These are phyloP conservation scores for Menura novaehollandiae DNA, from an alignment of 2,113 vertebrate species.

Conservation along the genomic window DNA sequence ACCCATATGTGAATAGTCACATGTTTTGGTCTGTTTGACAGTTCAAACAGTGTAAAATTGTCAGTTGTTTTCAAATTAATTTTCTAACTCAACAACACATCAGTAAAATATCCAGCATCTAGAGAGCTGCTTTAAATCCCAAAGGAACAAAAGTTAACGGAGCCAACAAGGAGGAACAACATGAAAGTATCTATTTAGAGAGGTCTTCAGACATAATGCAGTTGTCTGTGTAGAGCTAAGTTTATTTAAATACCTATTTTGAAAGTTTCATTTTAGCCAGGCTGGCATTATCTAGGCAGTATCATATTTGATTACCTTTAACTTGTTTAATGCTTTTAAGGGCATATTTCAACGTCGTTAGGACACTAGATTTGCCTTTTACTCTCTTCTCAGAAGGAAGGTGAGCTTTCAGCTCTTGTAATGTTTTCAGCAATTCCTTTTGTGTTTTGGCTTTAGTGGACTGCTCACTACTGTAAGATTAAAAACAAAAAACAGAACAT, in stretches of 20 bases:
- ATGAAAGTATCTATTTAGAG: background rate
- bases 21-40: background rate
- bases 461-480: conserved; percentile 82
- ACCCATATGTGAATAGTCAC: rapidly evolving
- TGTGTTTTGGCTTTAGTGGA: conserved; percentile 89
- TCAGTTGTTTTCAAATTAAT: background rate
- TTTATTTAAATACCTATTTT: background rate
- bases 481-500: background rate
- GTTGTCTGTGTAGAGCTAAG: background rate
- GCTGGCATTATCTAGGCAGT: background rate
- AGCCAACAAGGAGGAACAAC: background rate
- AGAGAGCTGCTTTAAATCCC: background rate
- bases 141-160: background rate
- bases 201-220: background rate
- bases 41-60: background rate
- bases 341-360: conserved; percentile 87
- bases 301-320: conserved; percentile 78
- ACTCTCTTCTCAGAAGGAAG: conserved; percentile 86
- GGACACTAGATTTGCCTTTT: conserved; percentile 84
- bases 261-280: background rate
- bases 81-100: background rate
- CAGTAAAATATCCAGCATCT: background rate
- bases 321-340: conserved; percentile 93
- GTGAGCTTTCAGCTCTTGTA: conserved; percentile 89
- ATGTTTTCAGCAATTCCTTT: conserved; percentile 86